These are phyloP conservation scores for Catharus fuscescens DNA, from an alignment of 2,113 vertebrate genomes.

Conservation along the genomic window DNA sequence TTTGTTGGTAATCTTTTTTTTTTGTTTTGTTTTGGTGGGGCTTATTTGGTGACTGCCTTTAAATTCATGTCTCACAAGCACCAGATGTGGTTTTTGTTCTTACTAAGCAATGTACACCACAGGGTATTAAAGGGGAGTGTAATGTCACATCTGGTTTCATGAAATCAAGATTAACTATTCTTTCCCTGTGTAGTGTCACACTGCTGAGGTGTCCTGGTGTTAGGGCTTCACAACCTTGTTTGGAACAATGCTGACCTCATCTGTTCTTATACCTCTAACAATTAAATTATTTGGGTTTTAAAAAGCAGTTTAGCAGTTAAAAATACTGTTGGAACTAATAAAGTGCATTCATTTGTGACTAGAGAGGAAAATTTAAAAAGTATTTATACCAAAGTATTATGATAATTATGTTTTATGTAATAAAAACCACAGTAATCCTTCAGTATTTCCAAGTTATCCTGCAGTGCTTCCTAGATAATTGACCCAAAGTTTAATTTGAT, in stretches of 20 bases:
- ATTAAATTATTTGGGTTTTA: not conserved
- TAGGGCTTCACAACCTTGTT: not conserved
- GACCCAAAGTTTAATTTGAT: not conserved
- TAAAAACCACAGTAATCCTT: not conserved
- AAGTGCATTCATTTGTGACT: not conserved
- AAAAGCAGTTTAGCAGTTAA: not conserved
- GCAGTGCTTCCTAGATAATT: not conserved
- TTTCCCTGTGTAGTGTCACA: not conserved
- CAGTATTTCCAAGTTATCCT: not conserved
- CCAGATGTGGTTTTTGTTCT: accelerated
- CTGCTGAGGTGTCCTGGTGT: not conserved
- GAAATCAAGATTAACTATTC: not conserved
- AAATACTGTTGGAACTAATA: not conserved
- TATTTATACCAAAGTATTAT: not conserved
- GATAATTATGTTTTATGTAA: not conserved
- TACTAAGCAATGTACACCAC: not conserved
- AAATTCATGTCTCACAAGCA: not conserved
- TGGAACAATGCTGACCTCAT: not conserved
- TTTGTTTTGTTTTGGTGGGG: not conserved
- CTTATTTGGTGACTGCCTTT: not conserved
- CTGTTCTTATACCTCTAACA: not conserved
- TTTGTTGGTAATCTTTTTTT: not conserved
- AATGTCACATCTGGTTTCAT: not conserved
- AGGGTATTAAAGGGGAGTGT: not conserved
- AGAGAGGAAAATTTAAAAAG: not conserved